Base-by-base conservation (phyloP, 2,797 vertebrate genomes). In the Chelmon rostratus region DNA sequence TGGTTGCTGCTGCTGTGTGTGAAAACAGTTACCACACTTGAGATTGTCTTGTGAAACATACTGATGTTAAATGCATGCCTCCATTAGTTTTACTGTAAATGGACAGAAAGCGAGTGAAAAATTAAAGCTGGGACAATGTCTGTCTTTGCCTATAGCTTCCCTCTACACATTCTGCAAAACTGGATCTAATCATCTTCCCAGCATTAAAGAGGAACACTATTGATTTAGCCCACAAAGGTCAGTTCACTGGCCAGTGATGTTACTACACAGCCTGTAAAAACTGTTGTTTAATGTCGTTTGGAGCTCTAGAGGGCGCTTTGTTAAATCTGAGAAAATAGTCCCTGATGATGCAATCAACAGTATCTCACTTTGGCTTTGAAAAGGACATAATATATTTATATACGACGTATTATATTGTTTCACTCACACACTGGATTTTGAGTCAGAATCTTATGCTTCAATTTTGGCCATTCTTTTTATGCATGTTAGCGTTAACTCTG, bases 161-260 rank as follows among this genome's bases (percentile, higher is more conserved):
- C 37, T n/a, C 19, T 23, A 4, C 42, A 44, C 25, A 8, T 18
- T 37, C 64, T 56, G 8, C 57, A 21, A 66, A 42, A 58, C 38
- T 35, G 28, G 16, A 2, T 38, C 1, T 35, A 6, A 46, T 47
- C 21, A 4, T 58, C 37, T 31, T 37, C 5, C 16, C 16, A 64
- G 6, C n/a, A 8, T 35, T 15, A 52, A 18, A 74, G 15, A 28
- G 1, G 15, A 59, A 59, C 33, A 47, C 7, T 1, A 28, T 52
- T 4, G 49, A 72, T 77, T 57, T 37, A 37, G 70, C 59, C 59
- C 47, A 31, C 52, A 8, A 65, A 53, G 46, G 46, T 68, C 63
- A 44, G 56, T 56, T 67, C 10, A 25, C 19, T n/a, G 31, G 37
- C 66, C 15, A 23, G 21, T 16, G 54, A 42, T 52, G 46, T 42